Base-by-base conservation (phyloP, 2,113 vertebrate species). In the Pollachius pollachius region DNA sequence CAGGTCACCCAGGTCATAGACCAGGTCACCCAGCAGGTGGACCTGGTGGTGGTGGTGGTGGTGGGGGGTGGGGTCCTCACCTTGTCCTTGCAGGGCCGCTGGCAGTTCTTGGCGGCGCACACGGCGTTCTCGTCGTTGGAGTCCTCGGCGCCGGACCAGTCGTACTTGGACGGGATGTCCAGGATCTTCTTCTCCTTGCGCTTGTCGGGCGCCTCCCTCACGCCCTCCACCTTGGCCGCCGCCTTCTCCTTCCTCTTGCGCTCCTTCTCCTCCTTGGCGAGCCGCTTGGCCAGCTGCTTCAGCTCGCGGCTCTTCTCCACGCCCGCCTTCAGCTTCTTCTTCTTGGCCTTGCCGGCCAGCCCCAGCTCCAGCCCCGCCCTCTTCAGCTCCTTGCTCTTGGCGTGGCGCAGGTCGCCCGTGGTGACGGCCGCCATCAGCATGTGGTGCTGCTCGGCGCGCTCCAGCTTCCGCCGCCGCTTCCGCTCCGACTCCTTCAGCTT, bases 101-200 rank as follows among this genome's bases (percentile, higher is more conserved):
- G 96, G 85, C 97, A 99, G 91, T 95, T 97, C 72, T 96, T 96
- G 1, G 97, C 93, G 0, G 97, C 96, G 9, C 97, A 99, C 2
- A 99, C 95, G 0, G 97, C 97, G 0, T 99, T 99, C 84, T 99
- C 97, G 0, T 99, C 97, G 19, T 99, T 97, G 0, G 97, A 99
- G 64, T 99, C 97, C 21, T 99, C 97, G 0, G 97, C 97, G 34
- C 97, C 97, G 0, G 97, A 99, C 97, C 97, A 99, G 81, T 99
- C 97, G 0, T 99, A 99, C 78, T 98, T 99, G 0, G 97, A 98
- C 12, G 97, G 97, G 77, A 99, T 99, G 85, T 99, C 97, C 23
- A 99, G 89, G 63, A 98, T 93, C 76, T 99, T 99, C 86, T 94
- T 97, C 88, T 98, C 97, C 82, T 95, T 93, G 80, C 95, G 96